Evolutionary conservation across 2,888 invertebrate genomes (phyloP), one percentile per base, ranked within the genome.

Genomic region (Nebria salina): DNA sequence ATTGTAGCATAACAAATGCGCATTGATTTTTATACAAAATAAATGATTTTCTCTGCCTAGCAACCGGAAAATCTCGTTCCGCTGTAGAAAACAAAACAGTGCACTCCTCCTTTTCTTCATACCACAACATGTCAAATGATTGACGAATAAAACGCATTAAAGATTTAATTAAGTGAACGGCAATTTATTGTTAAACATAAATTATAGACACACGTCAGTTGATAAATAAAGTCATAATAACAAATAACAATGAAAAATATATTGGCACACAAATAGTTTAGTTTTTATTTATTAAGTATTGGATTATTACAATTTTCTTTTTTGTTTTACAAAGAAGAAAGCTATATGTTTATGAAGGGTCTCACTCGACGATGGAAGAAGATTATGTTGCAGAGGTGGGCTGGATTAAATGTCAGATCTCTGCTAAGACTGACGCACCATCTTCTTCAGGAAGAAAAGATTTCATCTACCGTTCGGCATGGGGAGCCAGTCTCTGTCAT

Each of bases 381-480:
- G 26, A 70, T 26, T 11, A 26, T 20, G 34, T 9, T 20, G 25
- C 64, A 77, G 72, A 72, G 43, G 73, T 42, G 54, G 73, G 78
- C 73, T 65, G 77, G 13, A 70, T 41, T 65, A 20, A 13, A 43
- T 54, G 54, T 43, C 72, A 76, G 54, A 64, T 13, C 25, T 78
- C 79, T 68, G 75, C 75, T 80, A 75, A 75, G 68, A 41, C 11
- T 70, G 75, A 75, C 65, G 80, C 43, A 75, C 80, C 75, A 75
- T 75, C 75, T 68, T 75, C 75, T 68, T 80, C 65, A 68, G 75
- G 75, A 75, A 75, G 80, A 72, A 80, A 80, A 54, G 54, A 75
- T 80, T 80, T 80, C 80, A 80, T 80, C 80, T 80, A 72, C 80
- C 80, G 80, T 80, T 80, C 65, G 80, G 75, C 65, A 80, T 68